Evolutionary conservation across 2,888 invertebrate species (phyloP), one percentile per base, ranked within the genome.

Genomic region (Leucophenga maculata): DNA sequence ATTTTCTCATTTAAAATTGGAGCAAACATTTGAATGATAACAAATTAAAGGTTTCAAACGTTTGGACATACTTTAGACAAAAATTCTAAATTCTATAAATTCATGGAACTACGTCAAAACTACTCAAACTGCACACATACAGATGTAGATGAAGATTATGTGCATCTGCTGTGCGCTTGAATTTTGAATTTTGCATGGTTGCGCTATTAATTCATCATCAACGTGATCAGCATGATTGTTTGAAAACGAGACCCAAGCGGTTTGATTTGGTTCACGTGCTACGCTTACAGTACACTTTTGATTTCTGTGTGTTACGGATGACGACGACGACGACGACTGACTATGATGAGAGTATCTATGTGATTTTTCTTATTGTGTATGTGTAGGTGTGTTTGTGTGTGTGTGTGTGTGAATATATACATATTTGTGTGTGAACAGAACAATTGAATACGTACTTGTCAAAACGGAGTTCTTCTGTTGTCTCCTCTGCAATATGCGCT

Each of bases 401-500:
- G 48, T 67, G 39, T 32, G 57, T 66, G 57, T 68, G 48, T 57
- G 55, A 50, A 26, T 59, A 50, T 50, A 18, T 50, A n/a, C 59
- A 68, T 48, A 48, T 71, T 39, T 66, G 32, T 54, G 32, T 69
- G 32, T 46, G 55, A 46, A 46, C 32, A 48, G 62, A 55, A 16
- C 72, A 39, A 31, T 69, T 70, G 44, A n/a, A 80, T 86, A 88
- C 88, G 82, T 88, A 89, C 89, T 89, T 89, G 89, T 84, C 73
- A 88, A 80, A 78, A 86, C 84, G 74, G 88, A 87, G 82, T 88
- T 88, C 84, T 89, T 88, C 78, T 88, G 87, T 76, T 86, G 86
- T 75, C 90, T 90, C 86, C 91, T 89, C 74, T 90, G 93, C 85
- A 93, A 91, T 87, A 93, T 91, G 78, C 92, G 91, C 85, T 93